phyloP scores from a whole-genome alignment of 2,797 vertebrate genomes.

The Chaetophractus vellerosus region DNA sequence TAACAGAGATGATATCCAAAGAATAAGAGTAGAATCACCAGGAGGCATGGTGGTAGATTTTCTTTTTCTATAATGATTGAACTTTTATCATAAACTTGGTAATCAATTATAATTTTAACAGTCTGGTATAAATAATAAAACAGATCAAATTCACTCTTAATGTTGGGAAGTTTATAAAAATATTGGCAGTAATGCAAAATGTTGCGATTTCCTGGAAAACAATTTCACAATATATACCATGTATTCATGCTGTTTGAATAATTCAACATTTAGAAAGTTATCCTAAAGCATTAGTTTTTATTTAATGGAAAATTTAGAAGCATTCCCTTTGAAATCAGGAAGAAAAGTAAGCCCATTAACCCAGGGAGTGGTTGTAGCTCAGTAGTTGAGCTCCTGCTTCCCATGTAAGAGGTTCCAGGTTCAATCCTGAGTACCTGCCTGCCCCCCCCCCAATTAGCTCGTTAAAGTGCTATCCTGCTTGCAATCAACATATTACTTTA shows the following conservation, averaged over 20 bases:
- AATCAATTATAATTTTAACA: background rate
- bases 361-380: too few relatives aligned
- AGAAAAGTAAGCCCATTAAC: background rate
- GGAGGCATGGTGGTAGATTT: background rate
- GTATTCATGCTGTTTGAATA: background rate
- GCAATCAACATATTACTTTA: background rate
- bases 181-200: background rate
- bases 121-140: background rate
- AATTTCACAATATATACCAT: background rate
- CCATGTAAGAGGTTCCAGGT: too few relatives aligned
- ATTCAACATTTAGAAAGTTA: conserved; percentile 13
- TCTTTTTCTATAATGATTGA: conserved; percentile 29
- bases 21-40: background rate
- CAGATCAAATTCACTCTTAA: background rate
- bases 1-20: background rate
- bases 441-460: too few relatives aligned
- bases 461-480: background rate
- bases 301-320: background rate
- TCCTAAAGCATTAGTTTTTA: background rate
- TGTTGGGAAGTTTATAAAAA: background rate
- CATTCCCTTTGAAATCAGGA: background rate
- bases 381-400: too few relatives aligned
- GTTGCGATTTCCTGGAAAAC: background rate
- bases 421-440: too few relatives aligned
- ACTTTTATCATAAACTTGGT: background rate